phyloP scores from a whole-genome alignment of 2,888 invertebrate species.

The Digitonthophagus gazella region DNA sequence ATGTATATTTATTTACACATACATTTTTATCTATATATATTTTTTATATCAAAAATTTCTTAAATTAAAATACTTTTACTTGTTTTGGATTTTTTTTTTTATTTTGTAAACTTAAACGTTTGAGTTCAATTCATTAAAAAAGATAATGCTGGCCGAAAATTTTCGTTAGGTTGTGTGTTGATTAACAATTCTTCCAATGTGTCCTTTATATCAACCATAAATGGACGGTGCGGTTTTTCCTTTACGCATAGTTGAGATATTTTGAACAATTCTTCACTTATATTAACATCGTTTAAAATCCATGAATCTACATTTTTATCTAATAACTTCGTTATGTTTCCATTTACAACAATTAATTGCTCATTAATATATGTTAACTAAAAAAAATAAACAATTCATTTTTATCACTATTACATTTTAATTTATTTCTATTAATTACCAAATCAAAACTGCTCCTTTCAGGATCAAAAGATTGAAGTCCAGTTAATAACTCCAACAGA shows the following conservation, averaged over 20 bases:
- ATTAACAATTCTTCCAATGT: neutral
- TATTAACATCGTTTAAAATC: conserved; percentile 45
- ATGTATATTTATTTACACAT: no score
- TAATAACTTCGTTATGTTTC: conserved; percentile 48
- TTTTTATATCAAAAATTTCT: no score
- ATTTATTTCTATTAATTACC: conserved; percentile 43
- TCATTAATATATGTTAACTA: conserved; percentile 10
- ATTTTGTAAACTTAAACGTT: no score
- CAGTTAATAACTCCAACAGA: conserved; percentile 69
- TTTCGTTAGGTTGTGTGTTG: neutral
- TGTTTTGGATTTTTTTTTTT: neutral
- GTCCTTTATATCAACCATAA: conserved; percentile 55
- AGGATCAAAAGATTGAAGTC: conserved; percentile 63
- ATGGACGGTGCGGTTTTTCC: conserved; percentile 57
- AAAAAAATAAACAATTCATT: neutral
- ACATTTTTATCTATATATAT: no score
- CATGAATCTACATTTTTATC: conserved; percentile 59
- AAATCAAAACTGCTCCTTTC: conserved; percentile 56
- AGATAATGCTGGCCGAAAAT: conserved; percentile 3
- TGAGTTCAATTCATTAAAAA: conserved; percentile 10
- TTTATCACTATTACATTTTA: neutral
- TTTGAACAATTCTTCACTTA: conserved; percentile 55
- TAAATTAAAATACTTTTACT: neutral
- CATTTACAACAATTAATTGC: neutral
- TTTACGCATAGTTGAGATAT: conserved; percentile 59